Percentiles rank a stretch among this genome's conserved stretches.
These are phyloP conservation scores for Pteria penguin DNA, from an alignment of 2,888 invertebrate species.

Conservation along the genomic window DNA sequence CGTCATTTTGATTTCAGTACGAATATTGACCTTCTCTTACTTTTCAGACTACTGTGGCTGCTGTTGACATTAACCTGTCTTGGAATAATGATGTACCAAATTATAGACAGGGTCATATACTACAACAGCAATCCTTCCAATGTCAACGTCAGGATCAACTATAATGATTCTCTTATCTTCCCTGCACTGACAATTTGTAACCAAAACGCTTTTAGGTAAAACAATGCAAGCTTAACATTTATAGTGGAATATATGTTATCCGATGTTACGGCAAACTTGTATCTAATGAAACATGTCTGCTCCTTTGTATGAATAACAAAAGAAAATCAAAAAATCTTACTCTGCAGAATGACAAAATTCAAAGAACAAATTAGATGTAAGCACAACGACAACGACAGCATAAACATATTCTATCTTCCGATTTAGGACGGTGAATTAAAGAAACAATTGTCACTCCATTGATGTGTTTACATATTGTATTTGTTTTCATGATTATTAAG, in stretches of 20 bases:
- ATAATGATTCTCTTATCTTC: conserved; percentile 64
- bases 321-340: no score
- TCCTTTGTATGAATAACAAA: no score
- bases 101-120: conserved; percentile 64
- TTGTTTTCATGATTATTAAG: no score
- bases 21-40: no score
- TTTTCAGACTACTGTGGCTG: conserved; percentile 67
- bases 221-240: no score
- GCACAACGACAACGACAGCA: neutral
- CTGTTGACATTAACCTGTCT: conserved; percentile 54
- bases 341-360: neutral
- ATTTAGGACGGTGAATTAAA: no score
- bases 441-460: no score
- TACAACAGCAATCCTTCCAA: conserved; percentile 63
- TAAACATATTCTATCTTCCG: neutral
- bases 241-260: neutral
- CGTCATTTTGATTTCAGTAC: no score
- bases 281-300: no score
- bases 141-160: conserved; percentile 70
- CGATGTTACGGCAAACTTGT: no score
- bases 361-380: neutral
- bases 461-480: no score
- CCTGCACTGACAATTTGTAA: conserved; percentile 70
- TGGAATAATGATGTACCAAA: conserved; percentile 60
- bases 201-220: conserved; percentile 69